A percentile compares a stretch with the other conserved stretches of the same genome.
These are phyloP conservation scores for Urocitellus parryii DNA, from an alignment of 2,113 vertebrate genomes.

Conservation along the genomic window DNA sequence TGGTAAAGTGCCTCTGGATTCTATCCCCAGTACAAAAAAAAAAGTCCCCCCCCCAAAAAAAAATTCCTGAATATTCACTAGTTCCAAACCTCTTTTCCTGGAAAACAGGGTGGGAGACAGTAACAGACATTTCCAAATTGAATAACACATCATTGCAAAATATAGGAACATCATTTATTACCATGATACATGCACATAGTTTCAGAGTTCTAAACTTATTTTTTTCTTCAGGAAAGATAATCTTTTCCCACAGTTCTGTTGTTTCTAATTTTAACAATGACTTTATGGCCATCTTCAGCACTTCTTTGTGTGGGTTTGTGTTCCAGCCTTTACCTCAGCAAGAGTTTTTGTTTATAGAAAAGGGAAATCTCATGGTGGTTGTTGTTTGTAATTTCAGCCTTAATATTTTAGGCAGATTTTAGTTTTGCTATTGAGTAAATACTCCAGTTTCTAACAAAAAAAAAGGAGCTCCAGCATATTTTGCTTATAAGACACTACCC, in stretches of 20 bases:
- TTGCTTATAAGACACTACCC: background rate
- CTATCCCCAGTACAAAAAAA: background rate
- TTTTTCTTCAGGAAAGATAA: background rate
- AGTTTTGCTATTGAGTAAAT: constrained; percentile 21
- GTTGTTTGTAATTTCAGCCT: constrained; percentile 27
- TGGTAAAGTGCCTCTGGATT: background rate
- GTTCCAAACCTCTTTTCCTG: background rate
- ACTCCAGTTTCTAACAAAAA: background rate
- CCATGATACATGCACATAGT: background rate
- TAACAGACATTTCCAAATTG: background rate
- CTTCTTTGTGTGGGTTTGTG: background rate
- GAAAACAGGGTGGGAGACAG: background rate
- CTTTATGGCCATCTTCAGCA: background rate
- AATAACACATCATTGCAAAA: constrained; percentile 42
- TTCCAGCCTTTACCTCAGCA: background rate
- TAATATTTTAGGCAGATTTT: constrained; percentile 32
- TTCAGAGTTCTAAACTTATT: constrained; percentile 9
- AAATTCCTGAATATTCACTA: constrained; percentile 4
- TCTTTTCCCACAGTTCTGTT: constrained; percentile 40
- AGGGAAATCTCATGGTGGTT: background rate
- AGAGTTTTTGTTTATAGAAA: constrained; percentile 38
- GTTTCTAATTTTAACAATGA: constrained; percentile 30
- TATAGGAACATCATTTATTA: constrained; percentile 1
- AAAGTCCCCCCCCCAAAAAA: background rate
- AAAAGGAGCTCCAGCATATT: background rate